Evolutionary conservation across 2,113 vertebrate species (phyloP).

Genomic region (Dinomys branickii): DNA sequence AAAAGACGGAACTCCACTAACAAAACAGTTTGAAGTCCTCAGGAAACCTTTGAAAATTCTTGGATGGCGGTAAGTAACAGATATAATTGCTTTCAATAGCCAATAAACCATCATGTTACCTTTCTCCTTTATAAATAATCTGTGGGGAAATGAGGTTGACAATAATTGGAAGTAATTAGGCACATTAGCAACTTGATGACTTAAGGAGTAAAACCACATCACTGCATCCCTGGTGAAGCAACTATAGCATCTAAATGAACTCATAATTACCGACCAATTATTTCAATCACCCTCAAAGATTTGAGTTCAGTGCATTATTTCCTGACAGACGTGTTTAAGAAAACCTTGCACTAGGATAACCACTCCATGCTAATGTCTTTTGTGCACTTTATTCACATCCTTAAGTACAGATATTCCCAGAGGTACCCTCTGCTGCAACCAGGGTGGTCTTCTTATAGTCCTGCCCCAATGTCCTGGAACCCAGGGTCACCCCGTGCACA

Average conservation of each 20-base stretch:
- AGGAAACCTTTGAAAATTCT: conserved; percentile 35
- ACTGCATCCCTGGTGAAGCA: conserved; percentile 67
- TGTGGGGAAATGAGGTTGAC: conserved; percentile 22
- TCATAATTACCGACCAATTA: conserved; percentile 69
- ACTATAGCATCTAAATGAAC: conserved; percentile 65
- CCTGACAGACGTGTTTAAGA: conserved; percentile 53
- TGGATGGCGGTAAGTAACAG: conserved; percentile 44
- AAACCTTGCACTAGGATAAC: not conserved
- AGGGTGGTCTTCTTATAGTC: conserved; percentile 57
- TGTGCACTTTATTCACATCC: conserved; percentile 45
- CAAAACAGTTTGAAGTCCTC: conserved; percentile 5
- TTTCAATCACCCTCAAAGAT: conserved; percentile 71
- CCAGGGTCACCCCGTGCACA: not conserved
- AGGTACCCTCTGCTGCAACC: not conserved
- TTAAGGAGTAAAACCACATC: conserved; percentile 71
- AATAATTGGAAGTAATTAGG: conserved; percentile 58
- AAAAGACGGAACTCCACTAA: not conserved
- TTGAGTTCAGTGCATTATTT: conserved; percentile 68
- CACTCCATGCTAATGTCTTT: conserved; percentile 26
- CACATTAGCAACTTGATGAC: conserved; percentile 66
- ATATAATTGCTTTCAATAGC: not conserved
- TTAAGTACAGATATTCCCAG: conserved; percentile 16
- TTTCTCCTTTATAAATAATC: conserved; percentile 25
- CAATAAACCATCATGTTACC: conserved; percentile 17
- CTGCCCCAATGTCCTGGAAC: not conserved